Evolutionary conservation across 2,113 vertebrate species (phyloP).

Genomic region (Chascanopsetta lugubris): DNA sequence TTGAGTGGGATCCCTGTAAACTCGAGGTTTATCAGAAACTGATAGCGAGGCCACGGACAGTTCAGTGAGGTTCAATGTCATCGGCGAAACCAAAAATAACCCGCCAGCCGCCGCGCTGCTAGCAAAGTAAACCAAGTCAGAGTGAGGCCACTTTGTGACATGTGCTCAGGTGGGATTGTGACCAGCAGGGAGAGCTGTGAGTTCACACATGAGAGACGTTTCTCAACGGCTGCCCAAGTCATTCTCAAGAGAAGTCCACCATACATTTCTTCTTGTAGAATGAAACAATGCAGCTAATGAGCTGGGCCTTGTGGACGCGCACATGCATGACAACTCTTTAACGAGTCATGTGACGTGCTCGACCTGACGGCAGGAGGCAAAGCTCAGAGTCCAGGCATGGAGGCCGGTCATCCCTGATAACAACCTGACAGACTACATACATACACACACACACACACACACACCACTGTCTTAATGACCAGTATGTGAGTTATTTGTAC

Average conservation of each 20-base stretch:
- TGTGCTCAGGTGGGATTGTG: background rate
- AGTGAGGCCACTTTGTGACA: background rate
- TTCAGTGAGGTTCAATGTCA: conserved; percentile 57
- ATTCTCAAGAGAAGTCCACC: background rate
- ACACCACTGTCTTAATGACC: background rate
- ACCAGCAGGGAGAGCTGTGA: conserved; percentile 45
- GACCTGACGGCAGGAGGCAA: conserved; percentile 13
- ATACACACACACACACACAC: background rate
- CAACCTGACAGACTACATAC: conserved; percentile 19
- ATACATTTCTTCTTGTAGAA: background rate
- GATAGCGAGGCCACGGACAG: conserved; percentile 26
- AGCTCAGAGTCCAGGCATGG: conserved; percentile 53
- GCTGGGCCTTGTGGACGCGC: background rate
- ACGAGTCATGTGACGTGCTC: conserved; percentile 18
- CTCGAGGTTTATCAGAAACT: conserved; percentile 60
- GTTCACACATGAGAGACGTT: background rate
- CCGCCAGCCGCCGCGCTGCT: background rate
- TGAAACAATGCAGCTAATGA: background rate
- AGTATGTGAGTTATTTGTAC: background rate
- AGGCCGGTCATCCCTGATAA: conserved; percentile 24
- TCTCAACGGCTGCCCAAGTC: background rate
- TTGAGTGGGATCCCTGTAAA: conserved; percentile 43
- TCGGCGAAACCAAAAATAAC: conserved; percentile 60
- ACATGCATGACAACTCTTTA: background rate
- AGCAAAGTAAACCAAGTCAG: conserved; percentile 22